Percentiles rank a stretch among this genome's conserved stretches.
Conservation (phyloP, 2,797 vertebrate species). For the Chrosomus eos region DNA sequence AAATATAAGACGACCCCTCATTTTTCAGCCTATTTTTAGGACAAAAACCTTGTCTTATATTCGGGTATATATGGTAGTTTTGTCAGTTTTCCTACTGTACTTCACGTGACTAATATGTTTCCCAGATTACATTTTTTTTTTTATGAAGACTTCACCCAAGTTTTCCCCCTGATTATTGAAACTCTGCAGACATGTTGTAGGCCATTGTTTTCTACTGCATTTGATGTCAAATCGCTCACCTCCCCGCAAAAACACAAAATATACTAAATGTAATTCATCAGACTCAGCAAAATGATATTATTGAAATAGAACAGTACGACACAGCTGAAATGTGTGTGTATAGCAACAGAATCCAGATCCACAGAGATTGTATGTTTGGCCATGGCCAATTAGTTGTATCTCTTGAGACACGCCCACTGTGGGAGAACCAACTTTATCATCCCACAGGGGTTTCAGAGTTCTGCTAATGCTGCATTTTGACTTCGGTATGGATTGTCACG, state of each 20-base stretch:
- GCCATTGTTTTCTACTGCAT: constrained; percentile 2
- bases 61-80: too few relatives aligned
- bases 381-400: constrained; percentile 39
- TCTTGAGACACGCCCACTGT: constrained; percentile 39
- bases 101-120: background rate
- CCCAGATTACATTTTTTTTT: constrained; percentile 14
- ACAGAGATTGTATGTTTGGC: constrained; percentile 16
- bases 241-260: background rate
- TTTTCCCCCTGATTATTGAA: background rate
- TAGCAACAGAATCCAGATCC: constrained; percentile 19
- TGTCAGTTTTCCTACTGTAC: constrained; percentile 9
- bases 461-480: constrained; percentile 19
- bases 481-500: constrained; percentile 8
- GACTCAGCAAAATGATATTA: constrained; percentile 38
- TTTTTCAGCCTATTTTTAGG: too few relatives aligned
- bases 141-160: constrained; percentile 7
- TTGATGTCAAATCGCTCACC: background rate
- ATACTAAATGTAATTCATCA: constrained; percentile 13
- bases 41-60: too few relatives aligned
- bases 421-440: constrained; percentile 21
- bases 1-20: too few relatives aligned
- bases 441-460: constrained; percentile 15
- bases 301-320: constrained; percentile 8
- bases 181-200: constrained; percentile 3
- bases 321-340: constrained; percentile 20